A percentile compares a stretch with the other conserved stretches of the same genome.
Conservation (phyloP, 2,888 invertebrate species). For the Hypomecis atomaria region DNA sequence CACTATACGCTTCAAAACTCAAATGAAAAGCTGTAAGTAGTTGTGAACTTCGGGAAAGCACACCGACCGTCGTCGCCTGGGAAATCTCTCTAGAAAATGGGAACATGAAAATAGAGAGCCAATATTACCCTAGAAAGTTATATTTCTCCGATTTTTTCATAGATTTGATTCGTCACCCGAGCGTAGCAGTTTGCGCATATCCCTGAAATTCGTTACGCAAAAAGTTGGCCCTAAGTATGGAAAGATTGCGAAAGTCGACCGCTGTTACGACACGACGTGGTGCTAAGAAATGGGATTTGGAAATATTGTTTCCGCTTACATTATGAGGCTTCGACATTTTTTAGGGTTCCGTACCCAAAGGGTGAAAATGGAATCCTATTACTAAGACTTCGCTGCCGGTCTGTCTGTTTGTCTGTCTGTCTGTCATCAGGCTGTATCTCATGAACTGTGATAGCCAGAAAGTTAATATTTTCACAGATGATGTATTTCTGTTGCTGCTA, state of each 20-base stretch:
- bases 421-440: too few relatives aligned
- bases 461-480: too few relatives aligned
- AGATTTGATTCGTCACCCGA: constrained; percentile 32
- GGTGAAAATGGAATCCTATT: too few relatives aligned
- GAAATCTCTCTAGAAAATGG: constrained; percentile 39
- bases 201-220: constrained; percentile 21
- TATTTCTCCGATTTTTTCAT: constrained; percentile 31
- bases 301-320: constrained; percentile 19
- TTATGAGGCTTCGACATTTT: not conserved
- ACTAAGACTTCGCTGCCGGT: too few relatives aligned
- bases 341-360: too few relatives aligned
- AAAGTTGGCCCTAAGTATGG: constrained; percentile 24
- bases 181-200: constrained; percentile 22
- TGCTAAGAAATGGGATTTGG: constrained; percentile 18
- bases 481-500: too few relatives aligned
- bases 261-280: constrained; percentile 14
- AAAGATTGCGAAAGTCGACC: constrained; percentile 22
- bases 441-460: too few relatives aligned
- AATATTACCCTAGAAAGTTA: constrained; percentile 35
- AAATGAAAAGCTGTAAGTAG: constrained; percentile 22
- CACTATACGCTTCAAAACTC: constrained; percentile 18
- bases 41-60: constrained; percentile 22
- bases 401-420: too few relatives aligned
- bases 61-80: constrained; percentile 27
- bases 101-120: constrained; percentile 39